Evolutionary conservation across 2,888 invertebrate genomes (phyloP).

Genomic region (Phragmatobia fuliginosa): DNA sequence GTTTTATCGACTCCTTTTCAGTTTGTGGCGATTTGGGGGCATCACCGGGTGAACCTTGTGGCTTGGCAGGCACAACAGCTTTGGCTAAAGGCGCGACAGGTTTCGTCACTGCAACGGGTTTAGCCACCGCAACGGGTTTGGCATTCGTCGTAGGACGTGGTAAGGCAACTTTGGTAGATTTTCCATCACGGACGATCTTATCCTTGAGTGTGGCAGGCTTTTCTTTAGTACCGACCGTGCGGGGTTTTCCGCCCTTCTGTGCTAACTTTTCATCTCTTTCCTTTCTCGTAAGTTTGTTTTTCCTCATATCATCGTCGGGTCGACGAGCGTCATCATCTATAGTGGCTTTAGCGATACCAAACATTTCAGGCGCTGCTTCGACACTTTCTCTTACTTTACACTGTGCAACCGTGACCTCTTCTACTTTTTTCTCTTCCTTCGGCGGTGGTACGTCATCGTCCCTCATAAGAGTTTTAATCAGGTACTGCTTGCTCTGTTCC

Average conservation of each 20-base stretch:
- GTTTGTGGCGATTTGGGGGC: constrained; percentile 74
- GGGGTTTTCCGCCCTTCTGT: constrained; percentile 78
- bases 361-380: constrained; percentile 84
- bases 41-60: constrained; percentile 58
- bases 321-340: constrained; percentile 60
- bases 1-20: constrained; percentile 92
- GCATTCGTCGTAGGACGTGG: constrained; percentile 63
- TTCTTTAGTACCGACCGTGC: constrained; percentile 73
- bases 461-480: constrained; percentile 96
- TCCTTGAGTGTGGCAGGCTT: constrained; percentile 77
- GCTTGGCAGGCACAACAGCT: constrained; percentile 55
- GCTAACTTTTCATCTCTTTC: constrained; percentile 73
- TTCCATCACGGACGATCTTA: constrained; percentile 76
- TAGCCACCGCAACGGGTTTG: constrained; percentile 58
- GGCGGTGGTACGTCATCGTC: constrained; percentile 93
- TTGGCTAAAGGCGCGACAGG: constrained; percentile 31
- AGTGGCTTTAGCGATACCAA: constrained; percentile 80
- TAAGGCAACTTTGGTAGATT: constrained; percentile 77
- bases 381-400: constrained; percentile 69
- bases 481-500: constrained; percentile 91
- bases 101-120: constrained; percentile 57
- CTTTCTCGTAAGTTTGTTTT: constrained; percentile 55
- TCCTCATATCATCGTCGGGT: constrained; percentile 67
- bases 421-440: constrained; percentile 85
- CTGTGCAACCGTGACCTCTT: constrained; percentile 82